Evolutionary conservation across 1,140 invertebrate genomes (phyloP), one percentile per base, ranked within the genome.

Genomic region (Polypedilum pembai): DNA sequence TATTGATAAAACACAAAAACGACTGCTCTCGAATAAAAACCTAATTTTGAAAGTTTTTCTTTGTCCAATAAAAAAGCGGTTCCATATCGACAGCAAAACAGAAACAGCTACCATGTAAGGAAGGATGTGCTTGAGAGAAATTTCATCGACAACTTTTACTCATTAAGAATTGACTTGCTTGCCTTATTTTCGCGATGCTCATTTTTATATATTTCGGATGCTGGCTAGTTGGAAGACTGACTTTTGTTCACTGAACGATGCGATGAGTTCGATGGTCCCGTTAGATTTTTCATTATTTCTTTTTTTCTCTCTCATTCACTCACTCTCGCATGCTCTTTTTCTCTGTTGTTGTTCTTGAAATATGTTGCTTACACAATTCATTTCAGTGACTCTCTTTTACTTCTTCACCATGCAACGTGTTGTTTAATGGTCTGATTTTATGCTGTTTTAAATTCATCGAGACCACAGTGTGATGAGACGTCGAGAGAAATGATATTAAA

Each of bases 211-310:
- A 4, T 45, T 45, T n/a, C 4, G 45, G n/a, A n/a, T 56, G 45
- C 45, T 56, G 45, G 45, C 45, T n/a, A n/a, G n/a, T n/a, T n/a
- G n/a, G n/a, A n/a, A n/a, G 8, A n/a, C 12, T 56, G 45, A 56
- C 45, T 56, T 10, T n/a, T 56, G 45, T 8, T 56, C 12, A 56
- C 15, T 33, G 24, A 33, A 33, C 24, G 24, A 33, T 33, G 24
- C 24, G 24, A 33, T 33, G 24, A 33, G 45, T 12, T 12, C 45
- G 15, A 56, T 56, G n/a, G n/a, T 56, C 45, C 45, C 45, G 45
- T 56, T 56, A 56, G 45, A 56, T 56, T 56, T 33, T 56, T 56
- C 45, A 56, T 56, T 56, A 56, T 56, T 56, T 33, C 24, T 33
- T 5, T 33, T 33, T 33, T 33, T 56, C 45, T 56, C 45, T 56